Base-by-base conservation (phyloP, 2,888 invertebrate species). In the Slavum lentiscoides region DNA sequence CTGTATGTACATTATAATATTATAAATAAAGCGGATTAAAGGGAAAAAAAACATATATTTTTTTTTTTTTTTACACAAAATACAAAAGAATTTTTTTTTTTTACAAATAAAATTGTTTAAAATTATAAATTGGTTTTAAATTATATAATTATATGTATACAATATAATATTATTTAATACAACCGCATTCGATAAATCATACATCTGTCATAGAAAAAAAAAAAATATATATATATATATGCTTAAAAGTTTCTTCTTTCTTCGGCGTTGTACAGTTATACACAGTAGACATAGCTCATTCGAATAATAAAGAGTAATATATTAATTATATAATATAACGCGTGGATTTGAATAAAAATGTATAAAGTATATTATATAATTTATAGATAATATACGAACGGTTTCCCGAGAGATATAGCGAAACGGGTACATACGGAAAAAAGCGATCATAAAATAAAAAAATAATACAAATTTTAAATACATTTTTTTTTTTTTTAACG, bases 101-200 rank as follows among this genome's bases (percentile, higher is more conserved):
- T 77, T 77, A 77, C 77, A 77, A 77, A 77, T 77, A 37, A 77
- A 77, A 69, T 69, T 13, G 55, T 77, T 77, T 77, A 62, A 62
- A 53, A 77, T 13, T 49, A 13, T 49, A 70, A 70, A 13, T 77
- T 37, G 61, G 55, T 77, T 77, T 77, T 55, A 62, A 53, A 77
- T 13, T 49, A 13, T 49, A 70, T n/a, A 70, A 13, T 43, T 21
- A 62, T 62, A 55, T 70, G 77, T 53, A 21, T 70, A 70, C 62
- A 77, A 70, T 77, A 77, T 77, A 39, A 6, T 49, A 13, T 11
- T 49, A 49, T 49, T 49, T 11, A 15, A 49, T 77, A 77, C 69
- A 69, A 62, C 43, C 67, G 19, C n/a, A 49, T 43, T 68, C 23
- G 30, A 43, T 67, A 75, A 58, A 37, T 67, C 30, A 68, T 59